Evolutionary conservation across 1,140 invertebrate species (phyloP), one percentile per base, ranked within the genome.

Genomic region (Drosophila seguyi): DNA sequence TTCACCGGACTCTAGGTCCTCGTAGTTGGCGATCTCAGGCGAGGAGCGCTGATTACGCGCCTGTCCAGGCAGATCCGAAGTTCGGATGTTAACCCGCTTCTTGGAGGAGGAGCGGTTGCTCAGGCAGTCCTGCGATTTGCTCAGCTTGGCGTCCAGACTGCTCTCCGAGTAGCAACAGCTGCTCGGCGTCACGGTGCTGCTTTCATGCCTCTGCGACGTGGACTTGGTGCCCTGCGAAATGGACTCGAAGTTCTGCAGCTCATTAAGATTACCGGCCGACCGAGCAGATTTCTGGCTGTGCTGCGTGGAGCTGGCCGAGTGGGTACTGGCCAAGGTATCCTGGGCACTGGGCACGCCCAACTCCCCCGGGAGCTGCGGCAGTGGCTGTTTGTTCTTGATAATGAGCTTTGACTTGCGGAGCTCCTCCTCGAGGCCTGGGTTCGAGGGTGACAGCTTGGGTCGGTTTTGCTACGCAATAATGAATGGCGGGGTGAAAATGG

Each of bases 71-170:
- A 91, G 50, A 59, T 91, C 90, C 5, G 69, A 62, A 1, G 94
- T 93, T 7, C 94, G 93, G 86, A 95, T 95, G 52, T 95, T 95
- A 0, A 95, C 95, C 69, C 94, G 92, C 75, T 95, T 95, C 90
- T 94, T 94, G 0, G 90, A 91, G 29, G 93, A 94, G 56, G 94
- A 94, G 68, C 94, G 94, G 73, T 94, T 94, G 78, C 94, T 95
- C 13, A 88, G 85, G 31, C 92, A 92, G 25, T 92, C 92, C 22
- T 92, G 92, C 0, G 92, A 92, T 48, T 92, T 92, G 56, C 81
- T 91, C 11, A 92, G 38, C 56, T 92, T 92, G 27, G 90, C 90
- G 68, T 92, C 91, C 53, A 92, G 55, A 56, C 92, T 92, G 57
- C 92, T 92, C 59, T 92, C 92, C 44, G 92, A 92, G 47, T 92